A percentile compares a stretch with the other conserved stretches of the same genome.
Evolutionary conservation across 2,113 vertebrate species (phyloP).

Genomic region (Clinocottus analis): DNA sequence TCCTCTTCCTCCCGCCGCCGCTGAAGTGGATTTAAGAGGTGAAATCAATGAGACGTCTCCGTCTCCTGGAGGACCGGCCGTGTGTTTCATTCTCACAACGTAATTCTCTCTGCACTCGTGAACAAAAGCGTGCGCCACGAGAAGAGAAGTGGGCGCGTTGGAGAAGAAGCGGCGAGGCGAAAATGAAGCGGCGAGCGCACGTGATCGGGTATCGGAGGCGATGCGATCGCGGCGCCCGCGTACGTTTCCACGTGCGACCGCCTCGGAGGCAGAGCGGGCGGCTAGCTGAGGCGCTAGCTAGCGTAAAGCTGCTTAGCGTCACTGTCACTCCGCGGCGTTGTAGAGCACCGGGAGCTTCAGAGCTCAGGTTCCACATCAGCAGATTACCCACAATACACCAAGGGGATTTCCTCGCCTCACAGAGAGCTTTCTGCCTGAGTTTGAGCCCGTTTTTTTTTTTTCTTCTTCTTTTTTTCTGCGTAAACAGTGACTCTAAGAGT

Average conservation of each 20-base stretch:
- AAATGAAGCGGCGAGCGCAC: slow-evolving; percentile 4
- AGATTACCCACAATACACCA: slow-evolving; percentile 74
- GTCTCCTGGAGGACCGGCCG: slow-evolving; percentile 20
- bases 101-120: slow-evolving; percentile 25
- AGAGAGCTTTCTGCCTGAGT: slow-evolving; percentile 44
- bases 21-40: slow-evolving; percentile 65
- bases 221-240: slow-evolving; percentile 8
- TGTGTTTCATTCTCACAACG: slow-evolving; percentile 6
- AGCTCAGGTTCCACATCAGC: slow-evolving; percentile 74
- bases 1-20: slow-evolving; percentile 3
- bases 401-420: slow-evolving; percentile 65
- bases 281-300: slow-evolving; percentile 48
- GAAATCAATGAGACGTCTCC: slow-evolving; percentile 62
- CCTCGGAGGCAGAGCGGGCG: slow-evolving; percentile 22
- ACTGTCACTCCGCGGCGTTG: slow-evolving; percentile 64
- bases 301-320: slow-evolving; percentile 74
- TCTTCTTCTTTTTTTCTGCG: slow-evolving; percentile 25
- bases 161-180: not conserved
- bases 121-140: not conserved
- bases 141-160: not conserved
- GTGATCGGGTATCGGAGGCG: slow-evolving; percentile 33
- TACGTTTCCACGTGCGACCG: slow-evolving; percentile 38
- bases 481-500: slow-evolving; percentile 34
- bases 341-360: slow-evolving; percentile 55
- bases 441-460: slow-evolving; percentile 11